phyloP scores from a whole-genome alignment of 2,888 invertebrate species.

The Carterocephalus palaemon region DNA sequence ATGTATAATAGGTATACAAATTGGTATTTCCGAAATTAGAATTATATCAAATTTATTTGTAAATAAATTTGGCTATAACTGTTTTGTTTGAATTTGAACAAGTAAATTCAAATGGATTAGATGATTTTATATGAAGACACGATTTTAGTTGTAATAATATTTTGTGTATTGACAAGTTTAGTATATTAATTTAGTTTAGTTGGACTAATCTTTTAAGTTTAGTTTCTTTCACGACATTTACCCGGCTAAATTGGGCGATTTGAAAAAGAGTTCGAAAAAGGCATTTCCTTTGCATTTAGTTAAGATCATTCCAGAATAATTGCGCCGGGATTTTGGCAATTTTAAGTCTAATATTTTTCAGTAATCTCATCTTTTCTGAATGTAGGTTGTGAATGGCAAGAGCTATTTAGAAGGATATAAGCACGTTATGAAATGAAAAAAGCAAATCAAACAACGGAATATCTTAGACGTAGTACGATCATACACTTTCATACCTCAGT shows the following conservation, averaged over 20 bases:
- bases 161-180: slow-evolving; percentile 14
- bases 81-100: slow-evolving; percentile 8
- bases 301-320: slow-evolving; percentile 46
- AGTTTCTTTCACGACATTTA: slow-evolving; percentile 9
- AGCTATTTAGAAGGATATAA: slow-evolving; percentile 41
- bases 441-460: slow-evolving; percentile 15
- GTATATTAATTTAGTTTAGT: slow-evolving; percentile 28
- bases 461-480: slow-evolving; percentile 11
- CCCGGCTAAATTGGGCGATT: slow-evolving; percentile 20
- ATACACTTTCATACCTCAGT: slow-evolving; percentile 56
- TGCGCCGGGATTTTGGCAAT: slow-evolving; percentile 64
- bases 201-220: slow-evolving; percentile 17
- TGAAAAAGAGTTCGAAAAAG: slow-evolving; percentile 15
- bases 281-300: slow-evolving; percentile 47
- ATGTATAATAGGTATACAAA: slow-evolving; percentile 12
- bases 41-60: slow-evolving; percentile 15
- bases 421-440: slow-evolving; percentile 12
- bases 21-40: no score
- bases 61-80: slow-evolving; percentile 13
- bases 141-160: slow-evolving; percentile 6
- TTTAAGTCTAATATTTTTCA: slow-evolving; percentile 38
- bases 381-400: slow-evolving; percentile 56
- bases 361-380: slow-evolving; percentile 63
- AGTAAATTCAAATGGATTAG: slow-evolving; percentile 5
- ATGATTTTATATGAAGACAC: slow-evolving; percentile 15